These are phyloP conservation scores for Augiades crinisus DNA, from an alignment of 2,888 invertebrate species.

Conservation along the genomic window DNA sequence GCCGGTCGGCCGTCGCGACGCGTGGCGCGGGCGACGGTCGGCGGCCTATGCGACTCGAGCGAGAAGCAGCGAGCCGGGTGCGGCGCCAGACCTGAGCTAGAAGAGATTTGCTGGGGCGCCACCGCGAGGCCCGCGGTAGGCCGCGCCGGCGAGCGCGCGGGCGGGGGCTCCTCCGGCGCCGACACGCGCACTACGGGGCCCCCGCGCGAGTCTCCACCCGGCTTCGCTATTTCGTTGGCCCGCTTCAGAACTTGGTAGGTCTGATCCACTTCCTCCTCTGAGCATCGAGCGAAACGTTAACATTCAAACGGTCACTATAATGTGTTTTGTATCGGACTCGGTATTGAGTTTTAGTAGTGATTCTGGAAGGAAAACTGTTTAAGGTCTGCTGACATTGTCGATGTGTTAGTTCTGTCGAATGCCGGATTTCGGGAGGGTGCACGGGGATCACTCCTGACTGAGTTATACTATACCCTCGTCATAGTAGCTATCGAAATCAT, in stretches of 20 bases:
- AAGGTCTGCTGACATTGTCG: conserved; percentile 32
- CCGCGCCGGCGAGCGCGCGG: conserved; percentile 72
- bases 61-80: conserved; percentile 67
- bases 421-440: conserved; percentile 54
- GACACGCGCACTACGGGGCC: conserved; percentile 73
- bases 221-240: conserved; percentile 92
- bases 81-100: conserved; percentile 85
- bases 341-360: conserved; percentile 12
- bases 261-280: conserved; percentile 91
- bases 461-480: conserved; percentile 71
- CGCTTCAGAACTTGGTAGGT: conserved; percentile 97
- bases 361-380: conserved; percentile 19
- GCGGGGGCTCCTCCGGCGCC: conserved; percentile 59
- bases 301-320: conserved; percentile 41
- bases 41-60: conserved; percentile 67
- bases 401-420: conserved; percentile 46
- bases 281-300: conserved; percentile 74
- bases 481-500: conserved; percentile 76
- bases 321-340: conserved; percentile 2
- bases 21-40: conserved; percentile 44
- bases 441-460: conserved; percentile 64
- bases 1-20: conserved; percentile 49
- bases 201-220: conserved; percentile 77
- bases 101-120: conserved; percentile 84
- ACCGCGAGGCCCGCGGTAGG: conserved; percentile 82